Evolutionary conservation across 2,888 invertebrate species (phyloP), one percentile per base, ranked within the genome.

Genomic region (Taphrorychus bicolor): DNA sequence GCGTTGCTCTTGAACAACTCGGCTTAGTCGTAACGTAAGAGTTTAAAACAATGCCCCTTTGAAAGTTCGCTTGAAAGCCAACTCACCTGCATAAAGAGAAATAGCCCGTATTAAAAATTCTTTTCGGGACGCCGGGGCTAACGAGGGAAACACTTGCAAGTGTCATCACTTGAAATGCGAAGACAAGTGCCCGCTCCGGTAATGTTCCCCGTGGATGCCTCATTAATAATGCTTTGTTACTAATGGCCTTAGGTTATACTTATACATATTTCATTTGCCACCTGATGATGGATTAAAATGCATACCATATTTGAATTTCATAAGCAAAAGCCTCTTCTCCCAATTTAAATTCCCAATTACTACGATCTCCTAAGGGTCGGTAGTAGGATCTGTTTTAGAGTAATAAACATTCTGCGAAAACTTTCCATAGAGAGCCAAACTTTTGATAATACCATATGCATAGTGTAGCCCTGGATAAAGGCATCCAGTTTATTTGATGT

Each of bases 21-120:
- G 56, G 66, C 60, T 66, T 60, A 60, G 54, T 52, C 56, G 54
- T 51, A 54, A 54, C 56, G 40, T 54, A 66, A 60, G 60, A 56
- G 49, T 66, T 66, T 66, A 49, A 66, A 66, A 66, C 60, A 66
- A 66, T 66, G 59, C 56, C 53, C 48, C 53, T 54, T 45, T 53
- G 22, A 59, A 64, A 64, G 22, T 24, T 51, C 18, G n/a, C 56
- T 56, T n/a, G 40, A 63, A 22, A n/a, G 63, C 22, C 24, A 62
- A 56, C 32, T 63, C 57, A 57, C 57, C 51, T 24, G 45, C 7
- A 45, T 14, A 45, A 45, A 45, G 45, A 45, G 45, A 45, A 45
- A 45, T 45, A 45, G 14, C 14, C 45, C 14, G 45, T 14, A 45
- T 45, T 45, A 17, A 45, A 45, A 45, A 45, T 45, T 45, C 45